Conservation (phyloP, 2,113 vertebrate genomes). For the Alligator sinensis region DNA sequence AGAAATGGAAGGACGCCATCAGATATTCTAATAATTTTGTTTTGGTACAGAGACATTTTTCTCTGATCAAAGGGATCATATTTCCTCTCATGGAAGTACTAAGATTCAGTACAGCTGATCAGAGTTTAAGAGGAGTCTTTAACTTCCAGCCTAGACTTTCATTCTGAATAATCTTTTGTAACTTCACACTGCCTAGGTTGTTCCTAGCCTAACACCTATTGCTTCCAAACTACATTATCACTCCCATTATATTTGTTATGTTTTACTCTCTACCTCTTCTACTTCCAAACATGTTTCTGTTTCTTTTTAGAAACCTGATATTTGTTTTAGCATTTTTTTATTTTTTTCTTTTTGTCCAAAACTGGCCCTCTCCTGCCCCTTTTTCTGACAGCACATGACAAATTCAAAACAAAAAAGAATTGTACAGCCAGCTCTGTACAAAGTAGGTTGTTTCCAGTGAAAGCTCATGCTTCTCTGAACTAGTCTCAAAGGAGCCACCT, state of each 20-base stretch:
- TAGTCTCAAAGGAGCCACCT: too few species aligned
- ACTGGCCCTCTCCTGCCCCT: rapidly evolving
- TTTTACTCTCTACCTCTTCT: neutral
- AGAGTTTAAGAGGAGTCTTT: neutral
- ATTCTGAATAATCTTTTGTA: neutral
- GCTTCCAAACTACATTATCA: neutral
- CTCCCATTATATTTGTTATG: neutral
- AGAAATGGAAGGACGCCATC: neutral
- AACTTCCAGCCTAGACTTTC: neutral
- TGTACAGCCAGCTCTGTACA: neutral
- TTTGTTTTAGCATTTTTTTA: neutral
- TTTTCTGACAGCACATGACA: neutral
- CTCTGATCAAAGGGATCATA: neutral
- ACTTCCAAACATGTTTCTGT: neutral
- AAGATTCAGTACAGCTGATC: neutral
- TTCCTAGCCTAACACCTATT: neutral
- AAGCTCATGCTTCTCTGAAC: too few species aligned
- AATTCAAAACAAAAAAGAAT: neutral
- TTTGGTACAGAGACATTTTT: neutral
- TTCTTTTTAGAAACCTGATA: neutral
- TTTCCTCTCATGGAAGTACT: neutral
- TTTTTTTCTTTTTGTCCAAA: neutral
- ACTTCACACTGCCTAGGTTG: neutral
- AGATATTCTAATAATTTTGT: neutral
- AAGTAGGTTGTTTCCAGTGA: too few species aligned